These are phyloP conservation scores for Gambusia holbrooki DNA, from an alignment of 2,113 vertebrate genomes.

Conservation along the genomic window DNA sequence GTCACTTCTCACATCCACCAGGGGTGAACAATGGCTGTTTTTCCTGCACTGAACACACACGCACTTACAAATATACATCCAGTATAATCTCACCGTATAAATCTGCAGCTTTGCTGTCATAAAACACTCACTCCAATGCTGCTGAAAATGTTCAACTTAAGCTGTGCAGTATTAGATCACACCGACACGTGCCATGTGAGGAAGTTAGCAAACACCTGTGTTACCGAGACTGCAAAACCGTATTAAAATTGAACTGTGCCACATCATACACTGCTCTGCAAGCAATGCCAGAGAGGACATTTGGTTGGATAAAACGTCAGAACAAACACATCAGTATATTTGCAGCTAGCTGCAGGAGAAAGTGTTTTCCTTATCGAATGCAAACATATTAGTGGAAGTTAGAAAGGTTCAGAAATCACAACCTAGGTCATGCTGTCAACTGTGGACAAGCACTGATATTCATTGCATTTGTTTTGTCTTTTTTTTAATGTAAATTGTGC, in stretches of 20 bases:
- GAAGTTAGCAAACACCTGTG: conserved; percentile 15
- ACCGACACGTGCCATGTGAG: conserved; percentile 35
- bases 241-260: conserved; percentile 8
- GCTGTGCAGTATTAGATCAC: conserved; percentile 39
- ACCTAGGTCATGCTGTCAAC: conserved; percentile 56
- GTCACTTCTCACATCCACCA: neutral
- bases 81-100: conserved; percentile 31
- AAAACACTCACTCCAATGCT: conserved; percentile 16
- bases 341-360: neutral
- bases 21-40: neutral
- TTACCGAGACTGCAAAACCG: conserved; percentile 15
- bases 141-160: conserved; percentile 1
- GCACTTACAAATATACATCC: conserved; percentile 14
- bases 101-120: conserved; percentile 29
- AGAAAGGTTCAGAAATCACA: neutral
- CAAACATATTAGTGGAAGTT: neutral
- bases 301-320: neutral
- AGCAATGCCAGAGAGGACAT: neutral
- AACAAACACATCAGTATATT: neutral
- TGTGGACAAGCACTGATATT: conserved; percentile 60
- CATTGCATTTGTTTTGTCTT: conserved; percentile 25
- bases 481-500: conserved; percentile 46
- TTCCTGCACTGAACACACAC: neutral
- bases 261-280: neutral
- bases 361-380: neutral